Percentiles rank a stretch among this genome's conserved stretches.
Evolutionary conservation across 1,140 invertebrate genomes (phyloP).

Genomic region (Dicyema japonicum): DNA sequence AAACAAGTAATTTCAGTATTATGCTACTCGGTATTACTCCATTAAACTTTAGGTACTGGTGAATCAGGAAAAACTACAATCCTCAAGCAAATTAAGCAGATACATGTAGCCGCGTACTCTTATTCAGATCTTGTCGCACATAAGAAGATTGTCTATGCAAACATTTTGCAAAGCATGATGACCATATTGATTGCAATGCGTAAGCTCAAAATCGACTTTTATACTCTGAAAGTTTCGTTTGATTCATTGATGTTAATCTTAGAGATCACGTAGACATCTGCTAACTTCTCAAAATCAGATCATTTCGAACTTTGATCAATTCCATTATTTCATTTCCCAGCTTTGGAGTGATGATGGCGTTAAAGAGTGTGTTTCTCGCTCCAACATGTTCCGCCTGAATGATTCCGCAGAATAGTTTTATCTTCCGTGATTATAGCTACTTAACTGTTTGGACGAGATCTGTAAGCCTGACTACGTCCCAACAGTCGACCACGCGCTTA

Average conservation of each 20-base stretch:
- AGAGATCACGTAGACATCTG: conserved; percentile 53
- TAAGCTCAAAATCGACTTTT: no score
- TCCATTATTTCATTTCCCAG: conserved; percentile 53
- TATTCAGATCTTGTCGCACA: no score
- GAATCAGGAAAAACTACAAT: conserved; percentile 4
- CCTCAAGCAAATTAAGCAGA: conserved; percentile 4
- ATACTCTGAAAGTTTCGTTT: conserved; percentile 35
- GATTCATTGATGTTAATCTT: conserved; percentile 10
- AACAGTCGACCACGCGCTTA: conserved; percentile 57
- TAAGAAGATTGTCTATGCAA: conserved; percentile 82
- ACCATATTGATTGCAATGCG: conserved; percentile 95
- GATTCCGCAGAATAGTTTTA: conserved; percentile 53
- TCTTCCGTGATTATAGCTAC: conserved; percentile 6
- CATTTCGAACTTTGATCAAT: conserved; percentile 32
- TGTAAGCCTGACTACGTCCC: conserved; percentile 42
- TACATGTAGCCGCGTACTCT: no score
- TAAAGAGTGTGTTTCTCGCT: conserved; percentile 41
- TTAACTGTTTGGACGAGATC: conserved; percentile 44
- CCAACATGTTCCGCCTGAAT: conserved; percentile 63
- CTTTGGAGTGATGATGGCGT: conserved; percentile 59
- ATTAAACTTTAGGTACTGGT: conserved; percentile 4
- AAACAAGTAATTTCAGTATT: no score
- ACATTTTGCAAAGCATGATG: conserved; percentile 95
- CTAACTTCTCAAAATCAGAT: conserved; percentile 46
- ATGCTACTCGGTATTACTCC: no score